Conservation (phyloP, 2,113 vertebrate species). For the Chiloscyllium plagiosum region DNA sequence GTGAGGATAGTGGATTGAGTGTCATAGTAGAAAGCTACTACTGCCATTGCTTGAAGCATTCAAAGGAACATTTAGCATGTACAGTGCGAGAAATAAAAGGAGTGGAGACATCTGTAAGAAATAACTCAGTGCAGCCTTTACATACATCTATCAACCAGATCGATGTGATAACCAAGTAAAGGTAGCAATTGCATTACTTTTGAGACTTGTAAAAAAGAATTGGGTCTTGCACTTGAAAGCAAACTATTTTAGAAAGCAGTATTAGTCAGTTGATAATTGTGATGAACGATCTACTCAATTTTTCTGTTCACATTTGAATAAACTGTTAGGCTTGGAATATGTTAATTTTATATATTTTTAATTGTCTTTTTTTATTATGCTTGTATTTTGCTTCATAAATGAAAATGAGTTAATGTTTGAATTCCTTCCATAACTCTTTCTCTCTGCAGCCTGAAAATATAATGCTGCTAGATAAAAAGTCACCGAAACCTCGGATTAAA, state of each 20-base stretch:
- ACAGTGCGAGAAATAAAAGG: not conserved
- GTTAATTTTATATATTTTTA: not conserved
- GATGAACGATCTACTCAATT: not conserved
- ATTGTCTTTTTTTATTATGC: not conserved
- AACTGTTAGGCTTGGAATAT: not conserved
- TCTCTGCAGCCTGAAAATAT: constrained; percentile 87
- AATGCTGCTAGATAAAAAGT: constrained; percentile 85
- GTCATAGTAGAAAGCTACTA: not conserved
- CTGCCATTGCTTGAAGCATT: not conserved
- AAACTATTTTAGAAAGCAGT: not conserved
- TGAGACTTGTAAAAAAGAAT: not conserved
- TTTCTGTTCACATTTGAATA: not conserved
- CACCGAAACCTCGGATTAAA: constrained; percentile 92
- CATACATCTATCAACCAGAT: not conserved
- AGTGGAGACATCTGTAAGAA: not conserved
- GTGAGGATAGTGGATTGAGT: not conserved
- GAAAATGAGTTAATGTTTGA: not conserved
- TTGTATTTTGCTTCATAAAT: not conserved
- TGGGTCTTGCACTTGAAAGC: not conserved
- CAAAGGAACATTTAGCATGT: not conserved
- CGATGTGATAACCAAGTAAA: not conserved
- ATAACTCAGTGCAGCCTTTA: not conserved
- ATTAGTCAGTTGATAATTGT: not conserved
- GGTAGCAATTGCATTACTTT: not conserved
- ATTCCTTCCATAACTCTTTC: constrained; percentile 37